Conservation (phyloP, 1,140 invertebrate genomes). For the Platyscapa corneri region DNA sequence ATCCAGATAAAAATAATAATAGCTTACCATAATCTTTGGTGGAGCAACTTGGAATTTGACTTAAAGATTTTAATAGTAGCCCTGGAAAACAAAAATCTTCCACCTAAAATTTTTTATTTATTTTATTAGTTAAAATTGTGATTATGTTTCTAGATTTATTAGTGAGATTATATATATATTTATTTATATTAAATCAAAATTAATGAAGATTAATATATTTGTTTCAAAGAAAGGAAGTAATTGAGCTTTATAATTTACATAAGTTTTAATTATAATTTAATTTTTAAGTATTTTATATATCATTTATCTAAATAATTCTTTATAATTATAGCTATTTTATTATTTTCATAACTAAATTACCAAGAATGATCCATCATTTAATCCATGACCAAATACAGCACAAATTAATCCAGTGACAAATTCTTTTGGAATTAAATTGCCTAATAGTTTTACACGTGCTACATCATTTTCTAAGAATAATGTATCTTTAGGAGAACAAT, state of each 20-base stretch:
- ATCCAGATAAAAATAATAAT: slow-evolving; percentile 86
- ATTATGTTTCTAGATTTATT: neutral
- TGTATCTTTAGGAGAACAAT: slow-evolving; percentile 82
- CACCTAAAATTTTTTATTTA: slow-evolving; percentile 70
- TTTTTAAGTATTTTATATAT: neutral
- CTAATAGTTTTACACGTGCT: slow-evolving; percentile 86
- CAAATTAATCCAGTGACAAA: slow-evolving; percentile 86
- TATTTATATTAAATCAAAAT: neutral
- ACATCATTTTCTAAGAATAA: slow-evolving; percentile 94
- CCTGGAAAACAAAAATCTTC: slow-evolving; percentile 84
- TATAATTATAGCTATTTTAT: too few relatives aligned
- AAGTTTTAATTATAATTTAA: neutral
- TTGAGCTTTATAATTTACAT: too few relatives aligned
- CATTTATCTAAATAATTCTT: neutral
- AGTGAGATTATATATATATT: neutral
- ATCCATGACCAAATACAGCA: slow-evolving; percentile 81
- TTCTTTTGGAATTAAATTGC: slow-evolving; percentile 77
- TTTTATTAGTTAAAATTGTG: neutral
- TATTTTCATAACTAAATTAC: slow-evolving; percentile 53
- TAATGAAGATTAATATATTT: too few relatives aligned
- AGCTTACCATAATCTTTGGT: slow-evolving; percentile 74
- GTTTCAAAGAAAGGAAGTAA: too few relatives aligned
- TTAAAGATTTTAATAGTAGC: slow-evolving; percentile 34
- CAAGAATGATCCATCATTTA: slow-evolving; percentile 65
- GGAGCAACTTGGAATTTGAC: slow-evolving; percentile 31